These are phyloP conservation scores for Equus quagga DNA, from an alignment of 2,113 vertebrate genomes.

Conservation along the genomic window DNA sequence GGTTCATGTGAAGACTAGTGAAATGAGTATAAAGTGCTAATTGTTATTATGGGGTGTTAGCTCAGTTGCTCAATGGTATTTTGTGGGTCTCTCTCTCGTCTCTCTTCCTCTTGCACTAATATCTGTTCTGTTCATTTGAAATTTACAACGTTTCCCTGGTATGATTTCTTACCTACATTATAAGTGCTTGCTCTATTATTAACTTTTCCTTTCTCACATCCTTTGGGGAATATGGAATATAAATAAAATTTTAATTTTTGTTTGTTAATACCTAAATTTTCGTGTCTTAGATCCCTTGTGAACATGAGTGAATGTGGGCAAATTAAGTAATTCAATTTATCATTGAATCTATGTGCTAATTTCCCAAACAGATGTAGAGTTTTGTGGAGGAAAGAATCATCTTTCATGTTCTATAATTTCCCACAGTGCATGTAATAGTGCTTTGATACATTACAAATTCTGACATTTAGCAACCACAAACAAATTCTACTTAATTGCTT, in stretches of 20 bases:
- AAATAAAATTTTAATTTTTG: not conserved
- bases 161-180: not conserved
- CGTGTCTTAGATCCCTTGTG: not conserved
- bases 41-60: not conserved
- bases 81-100: not conserved
- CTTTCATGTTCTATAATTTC: slow-evolving; percentile 30
- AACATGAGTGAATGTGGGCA: not conserved
- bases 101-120: not conserved
- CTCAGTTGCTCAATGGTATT: not conserved
- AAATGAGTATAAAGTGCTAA: not conserved
- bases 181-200: not conserved
- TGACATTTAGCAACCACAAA: not conserved
- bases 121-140: not conserved
- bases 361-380: not conserved
- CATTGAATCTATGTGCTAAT: not conserved
- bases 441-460: slow-evolving; percentile 7
- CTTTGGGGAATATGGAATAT: not conserved
- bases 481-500: slow-evolving; percentile 43
- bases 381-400: not conserved
- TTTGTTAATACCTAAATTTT: slow-evolving; percentile 16
- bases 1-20: not conserved
- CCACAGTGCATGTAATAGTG: not conserved
- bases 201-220: not conserved
- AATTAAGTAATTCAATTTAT: slow-evolving; percentile 33
- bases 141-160: not conserved